A percentile compares a stretch with the other conserved stretches of the same genome.
Evolutionary conservation across 2,113 vertebrate genomes (phyloP).

Genomic region (Uropsilus gracilis): DNA sequence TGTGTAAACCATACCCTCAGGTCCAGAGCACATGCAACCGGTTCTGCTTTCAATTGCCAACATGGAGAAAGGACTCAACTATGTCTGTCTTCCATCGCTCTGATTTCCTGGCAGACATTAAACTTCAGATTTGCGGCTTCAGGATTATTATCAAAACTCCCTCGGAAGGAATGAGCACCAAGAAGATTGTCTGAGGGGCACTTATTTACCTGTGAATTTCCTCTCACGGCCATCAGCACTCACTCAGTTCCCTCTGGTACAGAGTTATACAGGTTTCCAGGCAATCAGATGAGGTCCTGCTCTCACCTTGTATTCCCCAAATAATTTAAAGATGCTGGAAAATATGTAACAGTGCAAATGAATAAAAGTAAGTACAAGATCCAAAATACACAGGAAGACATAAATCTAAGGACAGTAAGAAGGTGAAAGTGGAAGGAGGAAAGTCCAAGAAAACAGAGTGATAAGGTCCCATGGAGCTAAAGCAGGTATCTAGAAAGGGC

Average conservation of each 20-base stretch:
- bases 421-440: background rate
- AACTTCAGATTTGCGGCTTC: background rate
- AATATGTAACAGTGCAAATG: background rate
- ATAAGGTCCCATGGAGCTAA: background rate
- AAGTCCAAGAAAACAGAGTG: background rate
- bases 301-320: background rate
- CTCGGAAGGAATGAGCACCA: background rate
- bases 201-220: background rate
- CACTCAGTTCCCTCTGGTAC: background rate
- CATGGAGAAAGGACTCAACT: background rate
- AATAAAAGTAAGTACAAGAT: background rate
- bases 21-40: background rate
- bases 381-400: background rate
- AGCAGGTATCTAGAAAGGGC: background rate
- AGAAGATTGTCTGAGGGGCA: background rate
- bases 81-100: background rate
- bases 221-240: background rate
- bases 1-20: background rate
- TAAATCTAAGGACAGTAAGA: background rate
- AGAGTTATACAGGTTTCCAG: background rate
- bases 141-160: background rate
- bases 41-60: background rate
- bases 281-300: background rate
- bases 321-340: slow-evolving; percentile 10
- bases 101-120: background rate